Percentiles rank a stretch among this genome's conserved stretches.
Conservation (phyloP, 2,888 invertebrate genomes). For the Troglohyphantes excavatus region DNA sequence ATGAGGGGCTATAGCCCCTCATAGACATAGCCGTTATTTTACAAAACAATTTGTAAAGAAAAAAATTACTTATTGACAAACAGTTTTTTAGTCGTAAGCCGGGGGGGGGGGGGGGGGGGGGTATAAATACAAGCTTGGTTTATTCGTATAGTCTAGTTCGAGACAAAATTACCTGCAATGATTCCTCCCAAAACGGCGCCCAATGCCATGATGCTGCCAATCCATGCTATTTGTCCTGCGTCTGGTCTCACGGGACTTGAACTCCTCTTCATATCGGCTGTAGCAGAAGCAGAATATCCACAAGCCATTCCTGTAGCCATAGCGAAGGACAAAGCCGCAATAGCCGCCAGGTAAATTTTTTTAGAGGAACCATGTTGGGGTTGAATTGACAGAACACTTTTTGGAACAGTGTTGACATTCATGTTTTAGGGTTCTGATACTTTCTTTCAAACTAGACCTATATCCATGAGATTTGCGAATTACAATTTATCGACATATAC, state of each 20-base stretch:
- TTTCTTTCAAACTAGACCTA: too few relatives aligned
- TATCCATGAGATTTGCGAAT: too few relatives aligned
- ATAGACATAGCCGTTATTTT: too few relatives aligned
- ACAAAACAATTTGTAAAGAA: too few relatives aligned
- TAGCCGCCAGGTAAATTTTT: constrained; percentile 70
- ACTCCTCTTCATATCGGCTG: constrained; percentile 61
- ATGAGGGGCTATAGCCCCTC: too few relatives aligned
- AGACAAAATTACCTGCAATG: constrained; percentile 62
- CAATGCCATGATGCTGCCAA: constrained; percentile 77
- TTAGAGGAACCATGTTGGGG: not conserved
- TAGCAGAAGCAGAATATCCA: constrained; percentile 78
- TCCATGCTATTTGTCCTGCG: constrained; percentile 70
- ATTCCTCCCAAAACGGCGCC: constrained; percentile 79
- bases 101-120: too few relatives aligned
- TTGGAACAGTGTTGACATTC: not conserved
- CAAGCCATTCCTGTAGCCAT: constrained; percentile 70
- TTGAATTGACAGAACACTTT: not conserved
- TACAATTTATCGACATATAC: too few relatives aligned
- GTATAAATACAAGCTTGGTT: too few relatives aligned
- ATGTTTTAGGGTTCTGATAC: not conserved
- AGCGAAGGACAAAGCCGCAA: constrained; percentile 54
- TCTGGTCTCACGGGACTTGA: constrained; percentile 54
- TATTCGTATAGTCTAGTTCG: too few relatives aligned
- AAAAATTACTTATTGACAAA: too few relatives aligned
- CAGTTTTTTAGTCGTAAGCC: too few relatives aligned